Conservation (phyloP, 64 coral and sea anemone species). For the Cladopsammia gracilis region DNA sequence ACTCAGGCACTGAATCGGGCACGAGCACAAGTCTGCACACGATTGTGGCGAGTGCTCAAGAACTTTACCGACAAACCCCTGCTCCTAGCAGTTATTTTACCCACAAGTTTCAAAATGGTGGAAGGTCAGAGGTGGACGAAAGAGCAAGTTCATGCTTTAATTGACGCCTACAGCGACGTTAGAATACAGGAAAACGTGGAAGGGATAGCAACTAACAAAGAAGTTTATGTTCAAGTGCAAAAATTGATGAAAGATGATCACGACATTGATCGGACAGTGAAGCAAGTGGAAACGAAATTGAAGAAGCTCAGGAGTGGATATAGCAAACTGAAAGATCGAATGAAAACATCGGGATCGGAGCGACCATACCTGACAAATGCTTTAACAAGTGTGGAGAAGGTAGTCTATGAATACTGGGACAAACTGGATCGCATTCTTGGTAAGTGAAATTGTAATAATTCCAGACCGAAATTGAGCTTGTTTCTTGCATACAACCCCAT, state of each 20-base stretch:
- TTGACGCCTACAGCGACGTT: conserved; percentile 3
- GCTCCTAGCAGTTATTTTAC: no score
- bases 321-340: no score
- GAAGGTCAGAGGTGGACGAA: conserved; percentile 40
- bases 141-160: conserved; percentile 26
- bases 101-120: no score
- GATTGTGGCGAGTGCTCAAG: no score
- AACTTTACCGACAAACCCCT: no score
- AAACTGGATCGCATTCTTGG: no score
- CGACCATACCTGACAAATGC: conserved; percentile 41
- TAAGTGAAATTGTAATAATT: no score
- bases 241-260: conserved; percentile 1
- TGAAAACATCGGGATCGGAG: conserved; percentile 45
- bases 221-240: conserved; percentile 24
- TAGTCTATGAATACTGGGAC: not conserved
- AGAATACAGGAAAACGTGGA: conserved; percentile 35
- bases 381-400: conserved; percentile 50
- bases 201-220: conserved; percentile 39
- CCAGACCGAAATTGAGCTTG: no score
- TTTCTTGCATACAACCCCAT: no score
- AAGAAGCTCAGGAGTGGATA: conserved; percentile 55
- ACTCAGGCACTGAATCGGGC: no score
- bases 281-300: conserved; percentile 51
- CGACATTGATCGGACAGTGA: not conserved
- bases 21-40: no score